phyloP scores from a whole-genome alignment of 2,113 vertebrate genomes.

The Trochalopteron elliotii region DNA sequence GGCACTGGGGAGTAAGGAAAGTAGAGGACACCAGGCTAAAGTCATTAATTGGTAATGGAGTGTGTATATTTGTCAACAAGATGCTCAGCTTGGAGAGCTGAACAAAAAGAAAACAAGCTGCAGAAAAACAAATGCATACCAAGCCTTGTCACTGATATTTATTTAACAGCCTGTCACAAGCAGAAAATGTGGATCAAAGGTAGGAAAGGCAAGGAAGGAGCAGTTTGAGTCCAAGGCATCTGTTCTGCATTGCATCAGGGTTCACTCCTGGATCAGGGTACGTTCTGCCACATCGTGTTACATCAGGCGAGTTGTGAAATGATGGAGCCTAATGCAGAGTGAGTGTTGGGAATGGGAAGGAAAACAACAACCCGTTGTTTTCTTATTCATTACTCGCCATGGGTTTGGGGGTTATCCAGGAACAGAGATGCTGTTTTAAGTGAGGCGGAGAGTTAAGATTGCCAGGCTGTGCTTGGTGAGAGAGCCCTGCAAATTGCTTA shows the following conservation, averaged over 20 bases:
- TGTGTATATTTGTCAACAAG: conserved; percentile 30
- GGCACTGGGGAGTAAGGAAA: conserved; percentile 9
- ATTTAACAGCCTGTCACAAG: conserved; percentile 32
- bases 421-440: conserved; percentile 34
- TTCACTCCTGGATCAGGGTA: conserved; percentile 41
- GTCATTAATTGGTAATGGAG: conserved; percentile 48
- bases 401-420: conserved; percentile 36
- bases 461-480: neutral
- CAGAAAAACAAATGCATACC: conserved; percentile 4
- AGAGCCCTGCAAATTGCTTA: neutral
- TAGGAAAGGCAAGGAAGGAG: conserved; percentile 39
- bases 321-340: conserved; percentile 54
- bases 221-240: conserved; percentile 22
- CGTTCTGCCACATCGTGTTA: conserved; percentile 54
- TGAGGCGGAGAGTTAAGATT: neutral
- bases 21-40: conserved; percentile 17
- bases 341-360: conserved; percentile 36
- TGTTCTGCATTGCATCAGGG: conserved; percentile 8
- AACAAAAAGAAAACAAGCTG: conserved; percentile 9
- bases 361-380: conserved; percentile 47
- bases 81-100: neutral
- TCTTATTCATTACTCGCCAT: neutral
- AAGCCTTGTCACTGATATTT: conserved; percentile 28
- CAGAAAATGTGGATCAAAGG: conserved; percentile 49
- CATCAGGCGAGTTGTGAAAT: conserved; percentile 26